These are phyloP conservation scores for Phenganax marumi DNA, from an alignment of 92 coral and sea anemone species.

Conservation along the genomic window DNA sequence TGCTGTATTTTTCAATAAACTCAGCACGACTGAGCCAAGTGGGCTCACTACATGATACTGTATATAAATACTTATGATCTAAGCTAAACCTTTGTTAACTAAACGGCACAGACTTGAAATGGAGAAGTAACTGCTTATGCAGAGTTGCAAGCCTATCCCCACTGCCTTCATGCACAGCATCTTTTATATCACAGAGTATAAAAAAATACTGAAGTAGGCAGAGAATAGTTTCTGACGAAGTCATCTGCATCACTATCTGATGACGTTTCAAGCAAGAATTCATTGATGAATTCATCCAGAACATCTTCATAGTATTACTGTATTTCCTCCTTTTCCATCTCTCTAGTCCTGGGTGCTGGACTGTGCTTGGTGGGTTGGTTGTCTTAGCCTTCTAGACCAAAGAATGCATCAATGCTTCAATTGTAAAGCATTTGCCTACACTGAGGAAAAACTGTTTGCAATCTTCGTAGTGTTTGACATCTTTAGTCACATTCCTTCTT, in stretches of 20 bases:
- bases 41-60: too few relatives aligned
- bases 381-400: constrained; percentile 23
- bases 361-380: background rate
- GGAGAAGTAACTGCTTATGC: constrained; percentile 55
- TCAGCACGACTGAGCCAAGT: too few relatives aligned
- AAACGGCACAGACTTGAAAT: constrained; percentile 57
- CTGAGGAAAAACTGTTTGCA: constrained; percentile 2
- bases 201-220: constrained; percentile 46
- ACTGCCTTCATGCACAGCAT: constrained; percentile 58
- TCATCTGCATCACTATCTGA: constrained; percentile 15
- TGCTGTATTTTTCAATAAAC: too few relatives aligned
- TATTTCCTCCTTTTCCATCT: background rate
- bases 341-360: background rate
- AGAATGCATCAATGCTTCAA: constrained; percentile 3
- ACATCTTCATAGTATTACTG: constrained; percentile 6
- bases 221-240: constrained; percentile 48
- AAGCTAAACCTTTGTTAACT: too few relatives aligned
- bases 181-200: constrained; percentile 40
- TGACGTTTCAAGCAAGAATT: constrained; percentile 32
- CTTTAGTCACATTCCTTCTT: background rate
- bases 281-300: constrained; percentile 34
- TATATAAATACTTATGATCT: too few relatives aligned
- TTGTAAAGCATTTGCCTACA: background rate
- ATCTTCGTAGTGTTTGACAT: background rate
- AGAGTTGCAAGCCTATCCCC: constrained; percentile 61